Conservation (phyloP, 2,113 vertebrate species). For the Erpornis zantholeuca region DNA sequence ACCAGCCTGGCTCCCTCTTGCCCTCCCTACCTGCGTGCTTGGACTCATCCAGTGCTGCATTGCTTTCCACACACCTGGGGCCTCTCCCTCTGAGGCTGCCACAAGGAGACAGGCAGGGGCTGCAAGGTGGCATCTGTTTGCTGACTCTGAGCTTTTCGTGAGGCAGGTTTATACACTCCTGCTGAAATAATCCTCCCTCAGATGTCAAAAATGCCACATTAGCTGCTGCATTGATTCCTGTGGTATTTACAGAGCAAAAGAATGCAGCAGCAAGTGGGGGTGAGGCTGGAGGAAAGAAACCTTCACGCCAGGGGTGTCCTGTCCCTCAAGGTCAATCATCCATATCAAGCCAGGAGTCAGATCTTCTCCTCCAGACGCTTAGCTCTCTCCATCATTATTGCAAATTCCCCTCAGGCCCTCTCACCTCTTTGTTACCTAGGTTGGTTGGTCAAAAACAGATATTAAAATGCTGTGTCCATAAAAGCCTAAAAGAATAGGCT, state of each 20-base stretch:
- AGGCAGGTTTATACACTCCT: not conserved
- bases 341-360: not conserved
- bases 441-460: not conserved
- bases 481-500: not conserved
- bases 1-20: not conserved
- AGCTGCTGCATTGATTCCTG: not conserved
- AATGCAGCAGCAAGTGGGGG: not conserved
- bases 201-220: not conserved
- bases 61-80: rapidly evolving
- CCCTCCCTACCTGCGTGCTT: not conserved
- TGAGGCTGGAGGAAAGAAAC: not conserved
- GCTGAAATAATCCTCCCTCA: not conserved
- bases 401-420: not conserved
- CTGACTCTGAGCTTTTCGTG: not conserved
- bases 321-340: not conserved
- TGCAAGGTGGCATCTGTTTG: not conserved
- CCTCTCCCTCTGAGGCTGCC: not conserved
- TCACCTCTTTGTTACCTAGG: not conserved
- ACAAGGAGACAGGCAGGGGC: not conserved
- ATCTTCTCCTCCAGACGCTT: not conserved
- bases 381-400: not conserved
- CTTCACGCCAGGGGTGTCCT: not conserved
- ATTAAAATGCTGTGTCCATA: not conserved
- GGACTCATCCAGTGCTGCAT: not conserved
- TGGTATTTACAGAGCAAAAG: constrained; percentile 1